Conservation (phyloP, 37 sponge, comb jelly and placozoan species). For the Eunapius fragilis region DNA sequence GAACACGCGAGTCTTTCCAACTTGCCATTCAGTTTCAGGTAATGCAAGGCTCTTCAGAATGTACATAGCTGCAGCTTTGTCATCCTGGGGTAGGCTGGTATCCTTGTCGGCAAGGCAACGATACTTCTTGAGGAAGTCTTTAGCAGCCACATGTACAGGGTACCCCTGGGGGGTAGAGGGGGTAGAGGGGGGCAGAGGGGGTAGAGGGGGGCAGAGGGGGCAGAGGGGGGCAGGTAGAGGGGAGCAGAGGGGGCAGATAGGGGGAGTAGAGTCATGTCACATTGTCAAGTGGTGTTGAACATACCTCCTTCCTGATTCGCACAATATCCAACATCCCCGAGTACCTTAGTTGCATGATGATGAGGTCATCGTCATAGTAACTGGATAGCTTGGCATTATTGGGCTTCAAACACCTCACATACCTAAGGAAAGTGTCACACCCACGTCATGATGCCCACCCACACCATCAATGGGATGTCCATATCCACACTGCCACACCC, state of each 20-base stretch:
- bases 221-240: too few species aligned
- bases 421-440: conserved; percentile 29
- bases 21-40: conserved; percentile 95
- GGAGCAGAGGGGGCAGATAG: too few species aligned
- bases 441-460: neutral
- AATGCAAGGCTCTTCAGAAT: conserved; percentile 77
- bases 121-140: conserved; percentile 87
- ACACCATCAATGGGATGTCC: neutral
- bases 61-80: conserved; percentile 66
- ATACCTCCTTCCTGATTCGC: conserved; percentile 85
- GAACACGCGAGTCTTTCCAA: conserved; percentile 92
- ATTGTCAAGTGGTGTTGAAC: neutral
- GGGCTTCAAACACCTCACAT: conserved; percentile 93
- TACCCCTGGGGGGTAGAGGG: conserved; percentile 66
- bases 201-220: neutral
- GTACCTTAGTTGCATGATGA: conserved; percentile 89
- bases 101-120: conserved; percentile 84
- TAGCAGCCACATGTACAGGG: conserved; percentile 90
- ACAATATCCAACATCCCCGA: conserved; percentile 96
- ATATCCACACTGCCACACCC: neutral
- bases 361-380: conserved; percentile 84
- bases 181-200: too few species aligned
- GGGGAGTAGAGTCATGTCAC: neutral
- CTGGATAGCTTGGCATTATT: conserved; percentile 60
- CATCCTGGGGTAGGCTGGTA: conserved; percentile 69